Percentiles rank a stretch among this genome's conserved stretches.
Conservation (phyloP, 53 echinoderm and acorn worm genomes). For the Paracentrotus lividus region DNA sequence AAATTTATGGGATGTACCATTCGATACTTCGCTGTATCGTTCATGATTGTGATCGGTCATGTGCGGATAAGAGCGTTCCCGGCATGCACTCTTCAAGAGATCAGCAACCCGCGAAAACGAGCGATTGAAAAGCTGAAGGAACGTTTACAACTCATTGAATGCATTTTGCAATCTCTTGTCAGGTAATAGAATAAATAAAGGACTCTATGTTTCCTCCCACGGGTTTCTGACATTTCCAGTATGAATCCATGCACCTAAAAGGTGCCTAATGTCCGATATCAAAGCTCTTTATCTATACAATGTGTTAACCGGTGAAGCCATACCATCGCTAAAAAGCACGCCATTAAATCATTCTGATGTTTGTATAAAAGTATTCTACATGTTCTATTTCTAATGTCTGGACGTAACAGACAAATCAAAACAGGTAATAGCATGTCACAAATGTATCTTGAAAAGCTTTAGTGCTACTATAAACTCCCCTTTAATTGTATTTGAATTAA, state of each 20-base stretch:
- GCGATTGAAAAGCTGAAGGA: conserved; percentile 32
- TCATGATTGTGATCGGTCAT: background rate
- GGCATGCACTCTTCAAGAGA: background rate
- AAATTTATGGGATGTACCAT: no score
- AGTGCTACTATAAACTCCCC: no score
- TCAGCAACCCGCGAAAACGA: background rate
- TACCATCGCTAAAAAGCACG: background rate
- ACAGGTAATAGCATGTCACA: background rate
- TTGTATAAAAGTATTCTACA: background rate
- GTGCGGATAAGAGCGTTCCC: background rate
- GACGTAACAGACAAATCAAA: background rate
- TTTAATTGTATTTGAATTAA: no score
- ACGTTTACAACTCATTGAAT: background rate
- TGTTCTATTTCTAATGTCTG: background rate
- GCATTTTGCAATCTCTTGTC: conserved; percentile 1
- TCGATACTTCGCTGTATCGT: no score
- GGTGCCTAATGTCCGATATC: background rate
- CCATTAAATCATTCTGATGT: background rate
- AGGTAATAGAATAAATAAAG: background rate
- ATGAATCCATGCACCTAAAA: background rate
- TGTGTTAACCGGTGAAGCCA: background rate
- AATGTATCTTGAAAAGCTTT: no score
- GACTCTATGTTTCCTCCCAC: background rate
- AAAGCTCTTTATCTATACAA: background rate
- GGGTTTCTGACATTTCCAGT: background rate